These are phyloP conservation scores for Achlya flavicornis DNA, from an alignment of 2,888 invertebrate genomes.

Conservation along the genomic window DNA sequence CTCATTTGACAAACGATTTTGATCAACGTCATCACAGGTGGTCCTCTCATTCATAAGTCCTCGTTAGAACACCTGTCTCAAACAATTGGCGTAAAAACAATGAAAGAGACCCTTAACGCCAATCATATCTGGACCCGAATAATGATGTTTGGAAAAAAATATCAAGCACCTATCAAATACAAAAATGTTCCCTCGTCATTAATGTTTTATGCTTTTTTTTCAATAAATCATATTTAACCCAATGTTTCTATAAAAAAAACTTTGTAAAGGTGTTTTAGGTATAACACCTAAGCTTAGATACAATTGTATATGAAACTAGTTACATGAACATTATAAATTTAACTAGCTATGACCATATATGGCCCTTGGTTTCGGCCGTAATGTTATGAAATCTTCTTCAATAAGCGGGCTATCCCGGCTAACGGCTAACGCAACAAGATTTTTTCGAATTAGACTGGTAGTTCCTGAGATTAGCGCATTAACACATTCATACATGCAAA, in stretches of 20 bases:
- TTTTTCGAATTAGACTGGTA: too few relatives aligned
- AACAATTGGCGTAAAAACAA: slow-evolving; percentile 42
- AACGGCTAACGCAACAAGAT: too few relatives aligned
- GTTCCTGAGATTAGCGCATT: too few relatives aligned
- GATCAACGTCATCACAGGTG: slow-evolving; percentile 1
- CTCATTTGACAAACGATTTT: neutral
- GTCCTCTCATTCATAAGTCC: slow-evolving; percentile 34
- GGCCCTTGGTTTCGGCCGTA: too few relatives aligned
- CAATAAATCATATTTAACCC: neutral
- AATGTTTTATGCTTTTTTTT: neutral
- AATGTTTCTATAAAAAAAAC: neutral
- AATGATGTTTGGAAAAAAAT: slow-evolving; percentile 7
- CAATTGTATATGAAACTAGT: too few relatives aligned
- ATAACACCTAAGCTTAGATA: neutral
- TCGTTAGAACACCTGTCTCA: slow-evolving; percentile 40
- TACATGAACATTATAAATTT: too few relatives aligned
- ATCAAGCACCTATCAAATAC: slow-evolving; percentile 7
- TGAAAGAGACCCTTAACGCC: slow-evolving; percentile 22
- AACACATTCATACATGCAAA: too few relatives aligned
- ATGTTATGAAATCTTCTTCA: too few relatives aligned
- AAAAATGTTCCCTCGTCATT: slow-evolving; percentile 1
- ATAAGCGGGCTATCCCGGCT: too few relatives aligned
- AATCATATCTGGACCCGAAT: neutral
- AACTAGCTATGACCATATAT: too few relatives aligned
- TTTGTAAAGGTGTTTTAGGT: neutral